Evolutionary conservation across 2,888 invertebrate genomes (phyloP), one percentile per base, ranked within the genome.

Genomic region (Beris chalybata): DNA sequence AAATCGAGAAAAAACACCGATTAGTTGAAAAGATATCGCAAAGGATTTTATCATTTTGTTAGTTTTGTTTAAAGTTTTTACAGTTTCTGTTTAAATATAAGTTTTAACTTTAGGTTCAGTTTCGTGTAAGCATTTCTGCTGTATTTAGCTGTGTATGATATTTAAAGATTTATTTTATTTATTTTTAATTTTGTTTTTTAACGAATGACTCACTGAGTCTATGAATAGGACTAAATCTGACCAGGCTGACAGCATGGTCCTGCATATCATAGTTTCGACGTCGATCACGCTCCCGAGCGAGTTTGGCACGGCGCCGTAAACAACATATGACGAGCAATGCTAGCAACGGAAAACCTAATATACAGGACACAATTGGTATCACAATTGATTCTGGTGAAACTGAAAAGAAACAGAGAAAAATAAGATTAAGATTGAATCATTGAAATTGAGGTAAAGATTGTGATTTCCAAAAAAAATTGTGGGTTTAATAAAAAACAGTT

Each of bases 311-410:
- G 74, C 91, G 85, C 67, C 93, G 83, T 70, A 94, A 83, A 77
- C 93, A 93, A 81, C 93, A 94, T 75, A 94, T 93, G 71, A 94
- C 89, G 71, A 93, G 86, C 68, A 94, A 84, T 4, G 93, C 93
- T 77, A 95, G 81, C 71, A 94, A 82, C 47, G 94, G 94, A 76
- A 95, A 94, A 67, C 93, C 93, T 76, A 94, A 86, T 77, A 94
- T 94, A 80, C 93, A 93, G 65, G 93, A 93, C 59, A 93, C 89
- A 73, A 93, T 93, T 52, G 93, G 93, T 72, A 93, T 89, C 64
- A 93, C 92, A 72, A 93, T 90, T 64, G 91, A 92, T 81, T 93
- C 93, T 61, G 93, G 92, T 57, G 92, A 89, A 71, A 93, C 93
- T 93, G 86, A 29, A 65, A 65, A 61, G 38, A 50, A 3, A 22